Evolutionary conservation across 1,140 invertebrate genomes (phyloP).

Genomic region (Nasonia vitripennis): DNA sequence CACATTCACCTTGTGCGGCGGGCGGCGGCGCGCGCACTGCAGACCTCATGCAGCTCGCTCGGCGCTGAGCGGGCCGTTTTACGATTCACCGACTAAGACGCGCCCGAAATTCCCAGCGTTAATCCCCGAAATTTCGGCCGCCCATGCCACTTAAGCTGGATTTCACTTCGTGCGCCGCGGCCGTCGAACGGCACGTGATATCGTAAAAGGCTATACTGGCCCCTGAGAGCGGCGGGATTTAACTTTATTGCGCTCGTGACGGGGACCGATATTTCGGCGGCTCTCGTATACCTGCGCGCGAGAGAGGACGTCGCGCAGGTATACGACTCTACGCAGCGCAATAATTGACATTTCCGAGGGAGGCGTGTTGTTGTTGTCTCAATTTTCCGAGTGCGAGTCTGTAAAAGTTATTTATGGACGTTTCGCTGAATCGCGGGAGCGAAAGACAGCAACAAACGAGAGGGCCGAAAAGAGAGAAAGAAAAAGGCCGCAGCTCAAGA

Average conservation of each 20-base stretch:
- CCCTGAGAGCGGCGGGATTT: neutral
- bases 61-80: neutral
- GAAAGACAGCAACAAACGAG: too few relatives aligned
- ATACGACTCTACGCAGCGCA: neutral
- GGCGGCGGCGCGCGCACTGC: neutral
- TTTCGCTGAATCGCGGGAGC: too few relatives aligned
- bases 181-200: slow-evolving; percentile 6
- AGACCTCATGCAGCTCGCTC: neutral
- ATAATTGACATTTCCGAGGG: too few relatives aligned
- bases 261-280: neutral
- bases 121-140: neutral
- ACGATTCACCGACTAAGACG: neutral
- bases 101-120: neutral
- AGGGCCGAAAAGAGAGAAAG: neutral
- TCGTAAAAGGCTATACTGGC: neutral
- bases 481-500: neutral
- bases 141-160: neutral
- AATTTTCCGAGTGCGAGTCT: too few relatives aligned
- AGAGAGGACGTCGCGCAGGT: neutral
- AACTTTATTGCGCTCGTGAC: slow-evolving; percentile 19
- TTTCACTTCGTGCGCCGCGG: neutral
- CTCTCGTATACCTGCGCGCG: neutral
- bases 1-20: neutral
- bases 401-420: too few relatives aligned
- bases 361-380: too few relatives aligned